These are phyloP conservation scores for Rhagoletis zephyria DNA, from an alignment of 1,140 invertebrate species.

Conservation along the genomic window DNA sequence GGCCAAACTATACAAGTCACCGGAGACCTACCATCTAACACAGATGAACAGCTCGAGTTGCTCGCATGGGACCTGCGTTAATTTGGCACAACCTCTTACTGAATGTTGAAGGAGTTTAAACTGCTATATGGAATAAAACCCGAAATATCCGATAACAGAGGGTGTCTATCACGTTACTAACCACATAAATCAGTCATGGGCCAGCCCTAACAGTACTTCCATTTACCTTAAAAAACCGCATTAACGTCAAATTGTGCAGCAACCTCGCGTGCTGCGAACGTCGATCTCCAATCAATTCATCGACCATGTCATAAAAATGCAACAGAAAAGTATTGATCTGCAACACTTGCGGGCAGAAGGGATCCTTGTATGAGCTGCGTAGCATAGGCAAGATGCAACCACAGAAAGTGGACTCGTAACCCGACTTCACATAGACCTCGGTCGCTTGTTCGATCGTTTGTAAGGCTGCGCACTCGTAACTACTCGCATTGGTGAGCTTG, in stretches of 20 bases:
- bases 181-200: too few species aligned
- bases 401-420: constrained; percentile 53
- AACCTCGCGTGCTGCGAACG: constrained; percentile 37
- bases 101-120: too few species aligned
- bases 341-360: constrained; percentile 53
- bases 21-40: too few species aligned
- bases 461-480: constrained; percentile 51
- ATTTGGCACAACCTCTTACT: too few species aligned
- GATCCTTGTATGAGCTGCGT: constrained; percentile 55
- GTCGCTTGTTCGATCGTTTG: constrained; percentile 54
- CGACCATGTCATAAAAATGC: constrained; percentile 55
- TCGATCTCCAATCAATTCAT: constrained; percentile 52
- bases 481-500: neutral
- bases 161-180: too few species aligned
- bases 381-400: constrained; percentile 56
- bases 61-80: too few species aligned
- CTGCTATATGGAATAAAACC: too few species aligned
- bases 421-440: constrained; percentile 55
- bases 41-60: too few species aligned
- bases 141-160: too few species aligned
- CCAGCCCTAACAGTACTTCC: neutral
- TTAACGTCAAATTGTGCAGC: constrained; percentile 51
- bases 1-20: too few species aligned
- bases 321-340: constrained; percentile 54
- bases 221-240: constrained; percentile 55